Conservation (phyloP, 2,797 vertebrate genomes). For the Fringilla coelebs region DNA sequence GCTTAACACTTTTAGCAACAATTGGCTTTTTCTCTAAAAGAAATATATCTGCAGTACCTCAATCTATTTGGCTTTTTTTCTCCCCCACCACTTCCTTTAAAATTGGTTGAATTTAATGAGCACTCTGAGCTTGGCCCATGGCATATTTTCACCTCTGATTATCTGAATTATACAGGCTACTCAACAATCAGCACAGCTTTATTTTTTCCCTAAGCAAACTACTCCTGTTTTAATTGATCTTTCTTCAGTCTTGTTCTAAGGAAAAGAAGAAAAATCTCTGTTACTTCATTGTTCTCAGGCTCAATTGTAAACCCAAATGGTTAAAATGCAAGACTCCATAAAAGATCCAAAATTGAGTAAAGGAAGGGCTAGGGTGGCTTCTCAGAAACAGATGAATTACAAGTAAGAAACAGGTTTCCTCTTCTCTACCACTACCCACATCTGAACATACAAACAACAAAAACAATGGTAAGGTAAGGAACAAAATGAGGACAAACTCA, state of each 20-base stretch:
- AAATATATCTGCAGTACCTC: not conserved
- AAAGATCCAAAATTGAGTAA: conserved; percentile 34
- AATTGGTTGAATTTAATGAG: not conserved
- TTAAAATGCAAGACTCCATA: conserved; percentile 4
- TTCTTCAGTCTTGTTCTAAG: not conserved
- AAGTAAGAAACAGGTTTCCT: conserved; percentile 62
- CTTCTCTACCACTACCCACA: conserved; percentile 71
- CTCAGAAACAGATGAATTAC: conserved; percentile 57
- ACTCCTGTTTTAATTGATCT: not conserved
- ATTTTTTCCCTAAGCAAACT: not conserved
- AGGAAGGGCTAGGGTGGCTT: conserved; percentile 40
- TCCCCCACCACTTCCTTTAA: conserved; percentile 10
- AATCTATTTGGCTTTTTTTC: not conserved
- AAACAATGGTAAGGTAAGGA: conserved; percentile 63
- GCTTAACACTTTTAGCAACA: not conserved
- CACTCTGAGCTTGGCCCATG: not conserved
- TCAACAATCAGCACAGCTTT: not conserved
- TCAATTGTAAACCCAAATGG: not conserved
- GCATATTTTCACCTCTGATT: not conserved
- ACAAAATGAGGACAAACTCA: conserved; percentile 63
- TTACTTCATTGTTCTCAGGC: not conserved
- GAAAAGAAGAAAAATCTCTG: not conserved
- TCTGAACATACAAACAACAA: conserved; percentile 71
- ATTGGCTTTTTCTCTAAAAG: not conserved
- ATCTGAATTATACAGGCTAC: not conserved